phyloP scores from a whole-genome alignment of 2,113 vertebrate genomes.

The Chlamydotis undulata region DNA sequence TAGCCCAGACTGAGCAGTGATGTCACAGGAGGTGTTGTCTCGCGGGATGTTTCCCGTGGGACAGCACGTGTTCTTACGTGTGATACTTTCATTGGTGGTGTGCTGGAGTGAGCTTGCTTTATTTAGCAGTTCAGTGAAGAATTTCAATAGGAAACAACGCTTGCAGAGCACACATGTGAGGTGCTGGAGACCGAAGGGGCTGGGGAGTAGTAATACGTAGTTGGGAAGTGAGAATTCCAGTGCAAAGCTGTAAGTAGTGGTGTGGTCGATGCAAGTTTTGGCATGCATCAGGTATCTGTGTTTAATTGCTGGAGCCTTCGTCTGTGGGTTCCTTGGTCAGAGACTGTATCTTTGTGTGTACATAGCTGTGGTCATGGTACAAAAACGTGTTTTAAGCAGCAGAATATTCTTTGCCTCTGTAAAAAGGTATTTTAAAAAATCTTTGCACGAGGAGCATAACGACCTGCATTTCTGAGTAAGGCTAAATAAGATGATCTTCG shows the following conservation, averaged over 20 bases:
- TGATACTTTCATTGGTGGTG: accelerated
- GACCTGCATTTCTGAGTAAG: not conserved
- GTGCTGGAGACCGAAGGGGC: not conserved
- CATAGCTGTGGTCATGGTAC: not conserved
- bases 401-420: not conserved
- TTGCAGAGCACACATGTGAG: accelerated
- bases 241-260: not conserved
- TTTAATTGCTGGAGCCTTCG: not conserved
- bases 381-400: not conserved
- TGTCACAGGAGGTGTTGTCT: not conserved
- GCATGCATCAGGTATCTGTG: not conserved
- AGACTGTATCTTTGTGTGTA: not conserved
- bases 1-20: not conserved
- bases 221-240: not conserved
- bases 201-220: not conserved
- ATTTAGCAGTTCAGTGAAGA: not conserved
- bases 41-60: not conserved
- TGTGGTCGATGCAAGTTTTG: not conserved
- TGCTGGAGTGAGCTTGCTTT: not conserved
- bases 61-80: not conserved
- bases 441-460: not conserved
- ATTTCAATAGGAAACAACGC: not conserved
- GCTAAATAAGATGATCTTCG: not conserved
- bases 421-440: not conserved
- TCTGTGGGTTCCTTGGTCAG: not conserved